Conservation (phyloP, 2,113 vertebrate species). For the Suncus etruscus region DNA sequence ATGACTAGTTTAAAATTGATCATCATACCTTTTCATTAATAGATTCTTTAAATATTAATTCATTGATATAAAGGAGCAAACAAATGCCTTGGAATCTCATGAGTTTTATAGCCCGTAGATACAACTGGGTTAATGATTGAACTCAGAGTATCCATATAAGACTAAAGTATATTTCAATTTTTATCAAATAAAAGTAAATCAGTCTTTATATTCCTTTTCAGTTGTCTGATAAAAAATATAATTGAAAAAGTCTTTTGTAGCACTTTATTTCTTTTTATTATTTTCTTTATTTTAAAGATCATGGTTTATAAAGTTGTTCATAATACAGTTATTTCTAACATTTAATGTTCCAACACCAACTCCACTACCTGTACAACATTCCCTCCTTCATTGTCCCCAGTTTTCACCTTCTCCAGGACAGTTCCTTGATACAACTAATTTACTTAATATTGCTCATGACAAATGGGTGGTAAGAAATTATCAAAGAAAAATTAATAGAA, state of each 20-base stretch:
- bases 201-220: not conserved
- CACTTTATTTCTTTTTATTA: no score
- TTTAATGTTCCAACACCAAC: no score
- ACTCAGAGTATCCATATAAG: not conserved
- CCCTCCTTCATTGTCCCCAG: no score
- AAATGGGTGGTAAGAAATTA: no score
- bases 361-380: no score
- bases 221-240: not conserved
- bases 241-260: not conserved
- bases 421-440: no score
- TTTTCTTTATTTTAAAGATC: no score
- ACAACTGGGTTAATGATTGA: not conserved
- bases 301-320: no score
- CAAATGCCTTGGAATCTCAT: not conserved
- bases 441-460: no score
- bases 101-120: not conserved
- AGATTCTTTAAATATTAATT: not conserved
- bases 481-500: no score
- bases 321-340: no score
- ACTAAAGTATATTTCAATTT: not conserved
- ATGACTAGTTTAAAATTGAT: not conserved
- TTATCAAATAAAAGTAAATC: not conserved
- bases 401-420: no score
- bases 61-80: not conserved
- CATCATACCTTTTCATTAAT: not conserved